Evolutionary conservation across 1,140 invertebrate genomes (phyloP), one percentile per base, ranked within the genome.

Genomic region (Belonocnema kinseyi): DNA sequence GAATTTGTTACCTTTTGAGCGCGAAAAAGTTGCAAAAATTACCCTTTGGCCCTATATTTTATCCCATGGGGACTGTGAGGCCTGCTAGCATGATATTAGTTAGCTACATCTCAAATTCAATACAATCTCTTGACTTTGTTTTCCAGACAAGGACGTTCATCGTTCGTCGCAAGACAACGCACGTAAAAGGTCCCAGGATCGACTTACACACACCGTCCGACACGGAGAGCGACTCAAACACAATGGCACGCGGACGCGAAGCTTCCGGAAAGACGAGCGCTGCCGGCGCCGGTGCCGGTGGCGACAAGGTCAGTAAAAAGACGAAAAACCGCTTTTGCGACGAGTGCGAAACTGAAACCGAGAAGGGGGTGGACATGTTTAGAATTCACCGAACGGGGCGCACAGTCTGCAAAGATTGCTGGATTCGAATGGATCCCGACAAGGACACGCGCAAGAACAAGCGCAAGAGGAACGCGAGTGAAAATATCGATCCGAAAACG

Each of bases 401-500:
- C 12, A 89, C 74, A 3, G 83, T 90, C 0, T 91, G 90, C 72
- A 89, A 86, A 75, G 74, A 56, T 19, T 91, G 90, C 80, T 91
- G 86, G 87, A 73, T 82, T 10, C 85, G 76, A 13, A 84, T 80
- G 54, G 85, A 89, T 80, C 83, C 80, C 2, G 74, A 51, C 19
- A 81, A 77, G 46, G 53, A 12, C 8, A 73, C 51, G 8, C 50
- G 77, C 66, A 54, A 3, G 12, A 77, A 78, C 1, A 79, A 79
- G 10, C 74, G 76, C 52, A 80, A 80, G 13, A 21, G 66, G 5
- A 71, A 13, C 12, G 19, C 26, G 71, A 52, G 53, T 0, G n/a
- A 21, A 8, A 56, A 77, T 17, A 75, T 50, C 19, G 77, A 76
- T 21, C 90, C 87, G 0, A 89, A 84, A 82, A 54, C 80, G 11